Conservation (phyloP, 2,888 invertebrate species). For the Drosophila hamatofila region DNA sequence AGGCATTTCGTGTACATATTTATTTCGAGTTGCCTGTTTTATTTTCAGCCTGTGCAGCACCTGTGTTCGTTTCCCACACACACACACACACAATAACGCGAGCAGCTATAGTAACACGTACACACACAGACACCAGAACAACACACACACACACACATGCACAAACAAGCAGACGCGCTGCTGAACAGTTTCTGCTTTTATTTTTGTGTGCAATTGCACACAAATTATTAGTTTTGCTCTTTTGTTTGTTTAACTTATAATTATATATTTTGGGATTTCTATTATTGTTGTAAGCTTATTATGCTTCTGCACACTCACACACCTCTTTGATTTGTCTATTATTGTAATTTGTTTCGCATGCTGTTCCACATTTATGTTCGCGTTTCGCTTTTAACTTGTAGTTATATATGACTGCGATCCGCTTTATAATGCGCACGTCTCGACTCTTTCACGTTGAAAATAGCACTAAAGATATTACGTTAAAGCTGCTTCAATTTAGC, state of each 20-base stretch:
- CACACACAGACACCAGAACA: conserved; percentile 30
- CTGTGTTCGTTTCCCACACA: conserved; percentile 59
- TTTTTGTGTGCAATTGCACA: conserved; percentile 44
- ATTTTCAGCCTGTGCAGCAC: conserved; percentile 41
- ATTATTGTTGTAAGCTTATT: conserved; percentile 32
- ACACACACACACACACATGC: conserved; percentile 24
- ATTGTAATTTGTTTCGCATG: conserved; percentile 35
- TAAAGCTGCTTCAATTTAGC: conserved; percentile 32
- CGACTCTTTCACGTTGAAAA: conserved; percentile 43
- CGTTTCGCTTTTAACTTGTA: conserved; percentile 38
- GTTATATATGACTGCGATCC: conserved; percentile 25
- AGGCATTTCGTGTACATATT: conserved; percentile 18
- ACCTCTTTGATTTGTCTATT: conserved; percentile 37
- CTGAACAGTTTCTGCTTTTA: conserved; percentile 24
- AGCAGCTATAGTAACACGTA: conserved; percentile 19
- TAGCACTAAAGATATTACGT: conserved; percentile 30
- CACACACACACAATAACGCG: conserved; percentile 35
- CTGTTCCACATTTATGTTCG: conserved; percentile 46
- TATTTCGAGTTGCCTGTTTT: conserved; percentile 36
- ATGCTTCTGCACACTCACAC: conserved; percentile 30
- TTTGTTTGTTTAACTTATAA: conserved; percentile 23
- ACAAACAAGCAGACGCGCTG: conserved; percentile 20
- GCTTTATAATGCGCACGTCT: conserved; percentile 38
- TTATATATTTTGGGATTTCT: conserved; percentile 17
- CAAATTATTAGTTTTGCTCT: conserved; percentile 30